Percentiles rank a stretch among this genome's conserved stretches.
Conservation (phyloP, 2,797 vertebrate species). For the Phoxinus dragarum region DNA sequence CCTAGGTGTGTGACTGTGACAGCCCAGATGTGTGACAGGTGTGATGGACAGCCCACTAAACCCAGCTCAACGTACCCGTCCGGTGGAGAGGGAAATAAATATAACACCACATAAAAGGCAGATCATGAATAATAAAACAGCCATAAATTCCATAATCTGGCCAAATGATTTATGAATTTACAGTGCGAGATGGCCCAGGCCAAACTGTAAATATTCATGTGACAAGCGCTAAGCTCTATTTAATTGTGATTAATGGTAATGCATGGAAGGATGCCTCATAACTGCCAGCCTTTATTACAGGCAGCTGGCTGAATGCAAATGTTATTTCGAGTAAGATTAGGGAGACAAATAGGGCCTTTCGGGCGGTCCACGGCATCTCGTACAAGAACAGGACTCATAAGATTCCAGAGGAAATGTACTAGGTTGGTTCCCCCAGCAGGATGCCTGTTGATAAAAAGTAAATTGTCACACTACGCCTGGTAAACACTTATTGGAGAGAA, state of each 20-base stretch:
- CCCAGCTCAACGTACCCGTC: constrained; percentile 69
- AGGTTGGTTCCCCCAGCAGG: constrained; percentile 27
- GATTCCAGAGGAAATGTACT: constrained; percentile 39
- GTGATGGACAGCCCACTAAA: constrained; percentile 67
- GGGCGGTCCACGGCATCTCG: constrained; percentile 37
- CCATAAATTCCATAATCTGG: constrained; percentile 76
- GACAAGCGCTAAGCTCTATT: constrained; percentile 73
- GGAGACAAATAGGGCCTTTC: constrained; percentile 68
- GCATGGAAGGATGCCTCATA: constrained; percentile 65
- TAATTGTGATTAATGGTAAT: constrained; percentile 84
- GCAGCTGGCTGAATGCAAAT: constrained; percentile 73
- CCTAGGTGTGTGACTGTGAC: constrained; percentile 18
- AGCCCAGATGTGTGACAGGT: constrained; percentile 43
- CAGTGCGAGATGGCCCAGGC: constrained; percentile 71
- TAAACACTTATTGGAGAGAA: constrained; percentile 36
- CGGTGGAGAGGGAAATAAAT: constrained; percentile 75
- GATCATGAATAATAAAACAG: constrained; percentile 88
- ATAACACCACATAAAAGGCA: constrained; percentile 81
- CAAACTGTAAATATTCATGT: constrained; percentile 74
- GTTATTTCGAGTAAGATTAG: constrained; percentile 74
- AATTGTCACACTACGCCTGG: constrained; percentile 1
- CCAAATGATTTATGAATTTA: constrained; percentile 83
- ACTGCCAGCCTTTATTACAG: constrained; percentile 70
- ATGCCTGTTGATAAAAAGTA: constrained; percentile 25
- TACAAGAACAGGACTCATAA: constrained; percentile 44